These are phyloP conservation scores for Parnassius smintheus DNA, from an alignment of 2,888 invertebrate genomes.

Conservation along the genomic window DNA sequence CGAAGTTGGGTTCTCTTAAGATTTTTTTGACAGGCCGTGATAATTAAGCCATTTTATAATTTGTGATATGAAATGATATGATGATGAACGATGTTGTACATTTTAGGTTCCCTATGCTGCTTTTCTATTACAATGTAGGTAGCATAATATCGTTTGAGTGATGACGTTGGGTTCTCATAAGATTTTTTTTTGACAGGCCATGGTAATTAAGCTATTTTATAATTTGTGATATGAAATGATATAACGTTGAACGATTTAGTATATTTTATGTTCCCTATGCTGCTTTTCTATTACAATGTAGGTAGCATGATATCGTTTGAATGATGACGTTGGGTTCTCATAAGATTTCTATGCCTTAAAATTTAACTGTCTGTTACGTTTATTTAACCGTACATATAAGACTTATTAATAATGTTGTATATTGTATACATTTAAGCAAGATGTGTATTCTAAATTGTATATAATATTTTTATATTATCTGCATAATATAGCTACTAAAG, in stretches of 20 bases:
- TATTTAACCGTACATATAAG: background rate
- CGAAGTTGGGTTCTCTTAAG: too few relatives aligned
- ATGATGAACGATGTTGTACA: conserved; percentile 73
- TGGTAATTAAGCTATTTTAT: background rate
- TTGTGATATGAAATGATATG: conserved; percentile 76
- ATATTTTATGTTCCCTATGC: conserved; percentile 36
- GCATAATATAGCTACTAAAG: conserved; percentile 46
- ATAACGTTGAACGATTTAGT: conserved; percentile 75
- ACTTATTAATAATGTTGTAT: background rate
- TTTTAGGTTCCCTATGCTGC: conserved; percentile 15
- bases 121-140: background rate
- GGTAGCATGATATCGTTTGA: too few relatives aligned
- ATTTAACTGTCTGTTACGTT: background rate
- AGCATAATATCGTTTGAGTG: too few relatives aligned
- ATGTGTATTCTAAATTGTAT: conserved; percentile 33
- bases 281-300: background rate
- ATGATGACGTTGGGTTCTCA: background rate
- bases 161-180: background rate
- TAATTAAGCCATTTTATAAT: conserved; percentile 3
- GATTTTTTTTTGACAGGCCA: background rate
- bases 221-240: conserved; percentile 70
- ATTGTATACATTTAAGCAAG: conserved; percentile 19
- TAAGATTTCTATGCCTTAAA: background rate
- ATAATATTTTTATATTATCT: conserved; percentile 32
- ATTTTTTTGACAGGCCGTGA: background rate